Evolutionary conservation across 2,113 vertebrate species (phyloP), one percentile per base, ranked within the genome.

Genomic region (Syngnathus scovelli): DNA sequence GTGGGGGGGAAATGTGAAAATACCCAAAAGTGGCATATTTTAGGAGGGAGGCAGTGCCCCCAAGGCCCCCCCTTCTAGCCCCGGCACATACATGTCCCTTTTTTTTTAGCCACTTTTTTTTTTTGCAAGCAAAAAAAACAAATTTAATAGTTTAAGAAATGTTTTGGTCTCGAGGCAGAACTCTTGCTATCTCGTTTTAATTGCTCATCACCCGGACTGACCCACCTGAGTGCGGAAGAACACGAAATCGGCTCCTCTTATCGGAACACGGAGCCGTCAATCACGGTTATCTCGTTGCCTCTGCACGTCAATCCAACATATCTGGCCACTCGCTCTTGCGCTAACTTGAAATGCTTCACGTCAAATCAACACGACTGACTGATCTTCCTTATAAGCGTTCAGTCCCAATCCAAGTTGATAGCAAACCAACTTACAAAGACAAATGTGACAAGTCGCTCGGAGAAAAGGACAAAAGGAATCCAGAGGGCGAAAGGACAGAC

Each of bases 401-500:
- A 19, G n/a, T 51, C 19, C n/a, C 49, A 33, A 33, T 33, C 27
- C 7, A 52, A 52, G 21, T 51, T 51, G 48, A 52, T 52, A 21
- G 49, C 49, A 52, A 52, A n/a, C 19, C 12, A 49, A 18, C 46
- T 18, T 18, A 43, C 27, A 33, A 33, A 18, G 49, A 52, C 49
- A n/a, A 16, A 1, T 48, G 46, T 18, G 16, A 48, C 46, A 48
- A 48, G 18, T 15, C 16, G 15, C 2, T 15, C n/a, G 44, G 46
- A 48, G 4, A 51, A 19, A 69, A 80, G 76, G 68, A 76, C 73
- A 71, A 74, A 41, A 36, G 16, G 48, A 71, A 59, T 71, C 55
- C 43, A 11, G 49, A 69, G 66, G 71, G 61, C 44, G 56, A 71
- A 70, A 74, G 74, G 73, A 72, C 68, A 81, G 69, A 78, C 60